Percentiles rank a stretch among this genome's conserved stretches.
Evolutionary conservation across 2,888 invertebrate genomes (phyloP).

Genomic region (Nymphalis urticae): DNA sequence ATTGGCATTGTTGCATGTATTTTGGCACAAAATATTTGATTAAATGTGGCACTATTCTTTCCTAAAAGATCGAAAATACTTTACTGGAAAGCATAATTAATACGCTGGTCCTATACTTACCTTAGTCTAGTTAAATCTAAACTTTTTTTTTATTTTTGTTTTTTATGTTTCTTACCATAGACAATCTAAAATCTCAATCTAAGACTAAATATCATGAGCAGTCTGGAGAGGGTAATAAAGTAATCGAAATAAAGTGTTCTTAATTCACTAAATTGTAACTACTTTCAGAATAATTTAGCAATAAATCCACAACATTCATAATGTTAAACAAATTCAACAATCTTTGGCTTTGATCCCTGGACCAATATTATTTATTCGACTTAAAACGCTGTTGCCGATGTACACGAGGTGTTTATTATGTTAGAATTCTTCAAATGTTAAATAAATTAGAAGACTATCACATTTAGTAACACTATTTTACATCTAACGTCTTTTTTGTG

Average conservation of each 20-base stretch:
- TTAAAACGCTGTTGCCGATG: slow-evolving; percentile 68
- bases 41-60: slow-evolving; percentile 62
- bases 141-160: slow-evolving; percentile 60
- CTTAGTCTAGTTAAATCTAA: slow-evolving; percentile 68
- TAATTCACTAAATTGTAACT: slow-evolving; percentile 70
- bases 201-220: slow-evolving; percentile 77
- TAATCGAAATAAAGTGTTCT: slow-evolving; percentile 67
- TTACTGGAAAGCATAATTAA: slow-evolving; percentile 61
- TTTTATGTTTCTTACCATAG: slow-evolving; percentile 73
- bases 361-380: slow-evolving; percentile 83
- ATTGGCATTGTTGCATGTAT: slow-evolving; percentile 34
- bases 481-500: slow-evolving; percentile 76
- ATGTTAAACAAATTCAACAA: slow-evolving; percentile 84
- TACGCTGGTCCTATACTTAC: slow-evolving; percentile 73
- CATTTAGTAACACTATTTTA: slow-evolving; percentile 80
- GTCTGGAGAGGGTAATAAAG: slow-evolving; percentile 79
- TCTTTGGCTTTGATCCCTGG: slow-evolving; percentile 93
- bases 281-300: slow-evolving; percentile 79
- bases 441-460: slow-evolving; percentile 80
- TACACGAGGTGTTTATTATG: slow-evolving; percentile 64
- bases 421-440: slow-evolving; percentile 74
- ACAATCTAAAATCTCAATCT: slow-evolving; percentile 70
- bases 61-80: slow-evolving; percentile 52
- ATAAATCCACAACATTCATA: slow-evolving; percentile 79
- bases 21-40: slow-evolving; percentile 69